A percentile compares a stretch with the other conserved stretches of the same genome.
These are phyloP conservation scores for Amphiprion ocellaris DNA, from an alignment of 2,113 vertebrate species.

Conservation along the genomic window DNA sequence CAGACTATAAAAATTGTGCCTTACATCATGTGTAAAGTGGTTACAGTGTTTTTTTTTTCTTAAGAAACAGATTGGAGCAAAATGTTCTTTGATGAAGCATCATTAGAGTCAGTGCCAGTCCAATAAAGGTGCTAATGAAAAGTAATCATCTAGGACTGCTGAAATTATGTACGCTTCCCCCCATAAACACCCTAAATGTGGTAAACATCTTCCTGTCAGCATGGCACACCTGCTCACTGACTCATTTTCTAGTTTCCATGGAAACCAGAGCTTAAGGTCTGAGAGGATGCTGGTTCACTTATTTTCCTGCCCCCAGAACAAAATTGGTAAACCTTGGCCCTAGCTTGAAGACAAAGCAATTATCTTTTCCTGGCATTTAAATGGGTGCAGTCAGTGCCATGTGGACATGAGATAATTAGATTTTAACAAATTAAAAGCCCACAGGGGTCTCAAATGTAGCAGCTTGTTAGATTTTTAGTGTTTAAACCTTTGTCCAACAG, in stretches of 20 bases:
- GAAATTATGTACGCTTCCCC: constrained; percentile 6
- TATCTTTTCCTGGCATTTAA: neutral
- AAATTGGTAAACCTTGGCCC: constrained; percentile 15
- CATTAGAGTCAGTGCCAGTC: constrained; percentile 12
- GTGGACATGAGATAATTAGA: neutral
- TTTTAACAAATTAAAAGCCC: neutral
- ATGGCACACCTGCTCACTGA: constrained; percentile 28
- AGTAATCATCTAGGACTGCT: constrained; percentile 14
- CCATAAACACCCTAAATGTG: constrained; percentile 27
- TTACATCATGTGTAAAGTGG: neutral
- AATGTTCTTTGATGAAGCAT: constrained; percentile 25
- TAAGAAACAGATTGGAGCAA: neutral
- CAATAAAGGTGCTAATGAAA: constrained; percentile 41
- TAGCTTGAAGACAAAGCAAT: constrained; percentile 18
- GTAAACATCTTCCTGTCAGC: constrained; percentile 44
- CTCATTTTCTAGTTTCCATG: constrained; percentile 67
- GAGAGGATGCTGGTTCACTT: constrained; percentile 16
- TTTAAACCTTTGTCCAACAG: neutral
- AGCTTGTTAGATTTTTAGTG: neutral
- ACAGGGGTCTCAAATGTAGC: neutral
- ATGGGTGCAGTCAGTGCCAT: neutral
- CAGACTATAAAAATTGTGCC: neutral
- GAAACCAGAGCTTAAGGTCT: constrained; percentile 52
- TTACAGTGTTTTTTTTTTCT: neutral
- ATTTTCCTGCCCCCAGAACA: neutral